Evolutionary conservation across 2,797 vertebrate species (phyloP), one percentile per base, ranked within the genome.

Genomic region (Anniella stebbinsi): DNA sequence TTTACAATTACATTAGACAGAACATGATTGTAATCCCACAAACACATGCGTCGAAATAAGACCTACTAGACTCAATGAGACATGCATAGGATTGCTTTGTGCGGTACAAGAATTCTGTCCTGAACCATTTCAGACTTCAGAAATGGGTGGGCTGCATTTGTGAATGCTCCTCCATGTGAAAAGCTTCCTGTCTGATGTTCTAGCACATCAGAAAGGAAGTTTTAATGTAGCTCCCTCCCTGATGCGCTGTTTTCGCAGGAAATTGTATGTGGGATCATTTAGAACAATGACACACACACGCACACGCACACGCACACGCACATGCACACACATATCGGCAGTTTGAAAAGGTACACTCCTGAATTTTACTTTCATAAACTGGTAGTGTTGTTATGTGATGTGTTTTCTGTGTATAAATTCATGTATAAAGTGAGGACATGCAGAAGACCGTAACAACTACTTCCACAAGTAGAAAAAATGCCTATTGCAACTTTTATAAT

Each of bases 391-490:
- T 51, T 69, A 28, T 2, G 25, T 87, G 45, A 45, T 45, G 45
- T 80, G 76, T 87, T 70, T 80, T 51, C 63, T 38, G 33, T 69
- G 21, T 67, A 48, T 48, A 70, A 69, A 84, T 83, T 30, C 36
- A 83, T 15, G 7, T 30, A 10, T 45, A 6, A 17, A 45, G 6
- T 83, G 38, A 23, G 69, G 48, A 36, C n/a, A 51, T 45, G 36
- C 51, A 48, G 21, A 38, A 54, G 4, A 73, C 28, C 36, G 21
- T n/a, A 85, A 18, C 48, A 36, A 33, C 72, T 76, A 86, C 25
- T 76, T 86, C 25, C 36, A 18, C 45, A 15, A 86, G 36, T 38
- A 30, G 38, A 57, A 82, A 88, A 88, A 82, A 84, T 57, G 48
- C 25, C 33, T 30, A 70, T 80, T 88, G 48, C 66, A 88, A 54